Conservation (phyloP, 2,888 invertebrate genomes). For the Leucoma salicis region DNA sequence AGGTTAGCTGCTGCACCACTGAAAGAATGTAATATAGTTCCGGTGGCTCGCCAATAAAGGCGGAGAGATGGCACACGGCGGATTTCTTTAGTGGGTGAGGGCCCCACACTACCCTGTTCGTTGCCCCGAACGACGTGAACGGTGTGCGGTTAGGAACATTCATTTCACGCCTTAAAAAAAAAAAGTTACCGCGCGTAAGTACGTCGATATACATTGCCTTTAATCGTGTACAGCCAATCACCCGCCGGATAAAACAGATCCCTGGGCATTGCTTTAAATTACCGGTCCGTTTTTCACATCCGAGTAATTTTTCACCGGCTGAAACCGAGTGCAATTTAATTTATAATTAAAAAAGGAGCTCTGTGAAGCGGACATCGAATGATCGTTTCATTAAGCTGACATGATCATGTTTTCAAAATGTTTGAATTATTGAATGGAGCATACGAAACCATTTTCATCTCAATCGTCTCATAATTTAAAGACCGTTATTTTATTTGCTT, state of each 20-base stretch:
- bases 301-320: constrained; percentile 23
- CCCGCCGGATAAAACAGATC: constrained; percentile 27
- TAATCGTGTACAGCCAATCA: constrained; percentile 27
- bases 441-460: neutral
- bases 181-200: too few species aligned
- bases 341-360: constrained; percentile 31
- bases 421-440: constrained; percentile 6
- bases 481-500: too few species aligned
- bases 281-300: constrained; percentile 32
- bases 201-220: neutral
- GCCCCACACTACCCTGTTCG: too few species aligned
- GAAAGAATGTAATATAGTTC: too few species aligned
- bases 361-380: constrained; percentile 11
- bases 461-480: too few species aligned
- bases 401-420: constrained; percentile 19
- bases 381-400: constrained; percentile 18
- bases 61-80: too few species aligned
- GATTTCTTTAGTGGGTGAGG: too few species aligned
- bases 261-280: constrained; percentile 34
- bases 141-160: too few species aligned
- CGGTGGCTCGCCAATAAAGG: too few species aligned
- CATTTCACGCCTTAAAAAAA: too few species aligned
- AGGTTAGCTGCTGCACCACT: too few species aligned
- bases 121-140: too few species aligned
- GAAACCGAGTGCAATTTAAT: constrained; percentile 28